A percentile compares a stretch with the other conserved stretches of the same genome.
phyloP scores from a whole-genome alignment of 2,797 vertebrate genomes.

The Darevskia mixta region DNA sequence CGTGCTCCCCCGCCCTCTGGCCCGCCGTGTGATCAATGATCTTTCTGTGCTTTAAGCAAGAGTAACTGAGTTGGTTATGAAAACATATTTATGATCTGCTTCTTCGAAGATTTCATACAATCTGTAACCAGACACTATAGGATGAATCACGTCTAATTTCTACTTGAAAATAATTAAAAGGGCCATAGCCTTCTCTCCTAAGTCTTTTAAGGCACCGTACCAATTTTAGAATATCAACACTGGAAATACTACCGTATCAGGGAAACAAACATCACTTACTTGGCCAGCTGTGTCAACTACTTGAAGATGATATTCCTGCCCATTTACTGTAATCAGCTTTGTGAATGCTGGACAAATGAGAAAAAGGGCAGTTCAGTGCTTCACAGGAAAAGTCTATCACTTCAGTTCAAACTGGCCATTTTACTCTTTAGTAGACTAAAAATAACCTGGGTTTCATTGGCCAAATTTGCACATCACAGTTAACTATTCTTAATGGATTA shows the following conservation, averaged over 20 bases:
- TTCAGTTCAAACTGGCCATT: not conserved
- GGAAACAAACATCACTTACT: conserved; percentile 78
- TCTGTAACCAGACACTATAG: not conserved
- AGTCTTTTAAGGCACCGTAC: not conserved
- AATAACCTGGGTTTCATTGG: not conserved
- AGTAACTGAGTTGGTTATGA: not conserved
- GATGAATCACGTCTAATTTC: not conserved
- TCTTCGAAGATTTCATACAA: not conserved
- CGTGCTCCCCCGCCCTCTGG: no score
- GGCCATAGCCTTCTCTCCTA: not conserved
- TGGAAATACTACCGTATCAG: not conserved
- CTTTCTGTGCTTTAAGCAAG: no score
- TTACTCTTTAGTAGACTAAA: not conserved
- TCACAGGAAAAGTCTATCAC: not conserved
- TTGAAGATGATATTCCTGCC: conserved; percentile 98
- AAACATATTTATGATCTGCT: not conserved
- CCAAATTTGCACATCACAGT: no score
- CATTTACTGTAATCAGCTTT: conserved; percentile 98
- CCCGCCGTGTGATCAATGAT: no score
- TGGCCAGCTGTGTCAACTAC: conserved; percentile 98
- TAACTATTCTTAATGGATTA: no score
- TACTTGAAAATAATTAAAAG: not conserved
- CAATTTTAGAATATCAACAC: not conserved
- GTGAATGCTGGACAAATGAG: conserved; percentile 89
- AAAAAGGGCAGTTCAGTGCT: conserved; percentile 51